Conservation (phyloP, 2,797 vertebrate species). For the Notolepis coatsorum region DNA sequence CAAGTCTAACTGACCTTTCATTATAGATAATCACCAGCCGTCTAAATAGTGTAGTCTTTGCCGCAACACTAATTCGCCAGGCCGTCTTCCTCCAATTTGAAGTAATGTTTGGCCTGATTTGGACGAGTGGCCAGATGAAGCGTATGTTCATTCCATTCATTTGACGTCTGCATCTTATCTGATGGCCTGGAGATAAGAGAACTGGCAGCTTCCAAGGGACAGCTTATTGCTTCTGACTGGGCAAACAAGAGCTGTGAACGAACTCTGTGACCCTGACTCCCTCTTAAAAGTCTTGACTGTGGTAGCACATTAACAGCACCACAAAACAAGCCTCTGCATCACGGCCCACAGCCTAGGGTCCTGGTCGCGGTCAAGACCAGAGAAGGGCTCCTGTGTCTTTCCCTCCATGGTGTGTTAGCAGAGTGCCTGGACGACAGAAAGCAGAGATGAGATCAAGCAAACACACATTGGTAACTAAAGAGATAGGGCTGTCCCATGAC, state of each 20-base stretch:
- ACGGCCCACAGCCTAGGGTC: background rate
- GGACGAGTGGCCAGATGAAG: background rate
- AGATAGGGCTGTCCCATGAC: constrained; percentile 58
- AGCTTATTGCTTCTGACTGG: no score
- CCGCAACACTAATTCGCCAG: no score
- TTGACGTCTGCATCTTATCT: background rate
- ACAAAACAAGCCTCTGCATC: constrained; percentile 1
- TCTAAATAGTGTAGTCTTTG: no score
- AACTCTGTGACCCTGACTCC: background rate
- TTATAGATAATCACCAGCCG: no score
- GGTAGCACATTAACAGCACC: constrained; percentile 4
- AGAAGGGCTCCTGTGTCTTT: no score
- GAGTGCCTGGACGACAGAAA: constrained; percentile 11
- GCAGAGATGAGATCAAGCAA: constrained; percentile 25
- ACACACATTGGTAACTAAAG: constrained; percentile 26
- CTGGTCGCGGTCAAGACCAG: background rate
- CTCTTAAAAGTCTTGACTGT: no score
- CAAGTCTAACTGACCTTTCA: no score
- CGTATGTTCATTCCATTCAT: background rate
- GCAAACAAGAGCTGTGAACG: background rate
- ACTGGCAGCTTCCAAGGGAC: background rate
- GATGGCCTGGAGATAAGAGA: background rate
- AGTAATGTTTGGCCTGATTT: background rate
- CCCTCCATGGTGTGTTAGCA: no score
- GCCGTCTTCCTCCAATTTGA: background rate